Percentiles rank a stretch among this genome's conserved stretches.
Conservation (phyloP, 2,797 vertebrate genomes). For the Aeoliscus strigatus region DNA sequence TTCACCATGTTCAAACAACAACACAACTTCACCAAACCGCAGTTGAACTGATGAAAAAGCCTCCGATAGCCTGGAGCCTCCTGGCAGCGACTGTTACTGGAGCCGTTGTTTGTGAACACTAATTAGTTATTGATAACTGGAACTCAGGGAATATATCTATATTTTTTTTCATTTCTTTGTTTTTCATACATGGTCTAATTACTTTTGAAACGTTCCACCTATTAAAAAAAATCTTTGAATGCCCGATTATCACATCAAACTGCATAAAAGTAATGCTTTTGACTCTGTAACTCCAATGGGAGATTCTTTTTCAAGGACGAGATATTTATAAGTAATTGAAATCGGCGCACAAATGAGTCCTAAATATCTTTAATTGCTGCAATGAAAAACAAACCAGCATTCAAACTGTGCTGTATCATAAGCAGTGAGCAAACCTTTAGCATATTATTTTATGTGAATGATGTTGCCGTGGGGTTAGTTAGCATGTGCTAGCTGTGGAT, state of each 20-base stretch:
- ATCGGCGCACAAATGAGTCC: slow-evolving; percentile 2
- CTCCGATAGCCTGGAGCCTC: slow-evolving; percentile 29
- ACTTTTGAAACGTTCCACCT: slow-evolving; percentile 33
- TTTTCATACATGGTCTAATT: slow-evolving; percentile 55
- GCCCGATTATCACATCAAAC: slow-evolving; percentile 29
- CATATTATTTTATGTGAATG: too few relatives aligned
- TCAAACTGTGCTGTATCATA: too few relatives aligned
- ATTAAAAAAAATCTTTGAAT: slow-evolving; percentile 27
- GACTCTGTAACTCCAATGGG: slow-evolving; percentile 14
- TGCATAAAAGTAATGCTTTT: slow-evolving; percentile 24
- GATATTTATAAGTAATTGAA: slow-evolving; percentile 20
- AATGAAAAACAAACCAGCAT: too few relatives aligned
- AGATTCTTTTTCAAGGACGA: slow-evolving; percentile 10
- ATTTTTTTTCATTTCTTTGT: slow-evolving; percentile 36
- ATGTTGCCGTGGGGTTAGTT: too few relatives aligned
- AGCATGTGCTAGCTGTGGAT: too few relatives aligned
- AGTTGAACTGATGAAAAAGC: slow-evolving; percentile 38
- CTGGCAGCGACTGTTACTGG: slow-evolving; percentile 33
- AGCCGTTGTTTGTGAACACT: slow-evolving; percentile 52
- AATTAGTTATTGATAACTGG: slow-evolving; percentile 63
- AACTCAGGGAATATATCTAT: slow-evolving; percentile 25
- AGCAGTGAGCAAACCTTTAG: too few relatives aligned
- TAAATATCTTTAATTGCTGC: slow-evolving; percentile 4
- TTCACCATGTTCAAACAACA: slow-evolving; percentile 26
- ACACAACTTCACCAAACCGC: slow-evolving; percentile 31